These are phyloP conservation scores for Tetheella fluctuosa DNA, from an alignment of 2,888 invertebrate genomes.

Conservation along the genomic window DNA sequence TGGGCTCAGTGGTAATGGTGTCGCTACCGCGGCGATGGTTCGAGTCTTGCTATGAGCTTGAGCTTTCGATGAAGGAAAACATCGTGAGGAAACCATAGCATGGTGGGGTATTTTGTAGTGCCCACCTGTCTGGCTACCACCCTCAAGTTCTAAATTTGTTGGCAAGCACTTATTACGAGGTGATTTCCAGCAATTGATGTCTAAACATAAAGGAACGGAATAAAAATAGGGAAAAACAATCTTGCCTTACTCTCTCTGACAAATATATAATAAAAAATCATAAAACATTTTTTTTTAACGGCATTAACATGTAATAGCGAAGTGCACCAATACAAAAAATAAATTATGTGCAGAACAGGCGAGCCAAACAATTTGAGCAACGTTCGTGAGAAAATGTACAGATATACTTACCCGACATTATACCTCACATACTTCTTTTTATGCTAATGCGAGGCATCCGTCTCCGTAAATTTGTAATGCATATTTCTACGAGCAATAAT, in stretches of 20 bases:
- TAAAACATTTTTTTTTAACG: no score
- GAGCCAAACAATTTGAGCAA: constrained; percentile 46
- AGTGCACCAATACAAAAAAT: constrained; percentile 41
- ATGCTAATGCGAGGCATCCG: constrained; percentile 49
- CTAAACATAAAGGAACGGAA: not conserved
- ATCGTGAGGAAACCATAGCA: no score
- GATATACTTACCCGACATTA: constrained; percentile 41
- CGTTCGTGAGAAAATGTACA: constrained; percentile 58
- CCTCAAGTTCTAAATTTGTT: no score
- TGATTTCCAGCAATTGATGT: no score
- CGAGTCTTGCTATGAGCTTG: no score
- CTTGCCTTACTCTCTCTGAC: not conserved
- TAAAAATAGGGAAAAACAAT: no score
- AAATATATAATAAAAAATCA: not conserved
- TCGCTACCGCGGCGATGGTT: no score
- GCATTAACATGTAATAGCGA: constrained; percentile 28
- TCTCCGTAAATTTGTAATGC: constrained; percentile 45
- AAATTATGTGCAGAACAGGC: constrained; percentile 51
- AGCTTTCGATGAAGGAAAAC: no score
- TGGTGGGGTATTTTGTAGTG: no score
- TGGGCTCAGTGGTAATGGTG: no score
- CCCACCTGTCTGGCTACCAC: no score
- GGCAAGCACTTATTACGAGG: no score
- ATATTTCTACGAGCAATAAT: constrained; percentile 33
- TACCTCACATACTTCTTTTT: constrained; percentile 50